Evolutionary conservation across 1,140 invertebrate genomes (phyloP), one percentile per base, ranked within the genome.

Genomic region (Tetramorium simillimum): DNA sequence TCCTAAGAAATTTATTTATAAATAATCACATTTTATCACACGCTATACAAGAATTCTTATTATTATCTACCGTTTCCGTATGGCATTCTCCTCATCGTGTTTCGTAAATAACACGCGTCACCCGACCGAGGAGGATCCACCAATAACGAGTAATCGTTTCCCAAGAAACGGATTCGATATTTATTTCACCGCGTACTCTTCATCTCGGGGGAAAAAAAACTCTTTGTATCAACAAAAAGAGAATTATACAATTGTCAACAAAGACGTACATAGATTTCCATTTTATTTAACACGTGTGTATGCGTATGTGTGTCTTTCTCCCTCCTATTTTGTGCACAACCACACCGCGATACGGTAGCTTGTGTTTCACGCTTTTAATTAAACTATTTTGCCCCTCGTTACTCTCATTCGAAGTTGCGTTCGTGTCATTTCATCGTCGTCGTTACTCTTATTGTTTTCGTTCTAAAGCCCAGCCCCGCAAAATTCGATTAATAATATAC

Each of bases 401-500:
- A 65, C 24, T 49, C 88, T 46, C 53, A 72, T 16, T 56, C 72
- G 53, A 80, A 24, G 65, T 80, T 62, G 37, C 76, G 18, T 77
- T 51, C 40, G 58, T 40, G 60, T 76, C 86, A 85, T 53, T 80
- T 58, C 90, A 58, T 72, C 90, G 62, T 72, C 18, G 18, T 82
- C 43, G 24, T 91, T 63, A 89, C 67, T 53, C 81, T 81, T 78
- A 85, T 63, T 88, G 58, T 86, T 89, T 63, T 63, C 73, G 91
- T 93, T 91, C 92, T 91, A 92, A 94, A 94, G 93, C 93, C 94
- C 93, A 94, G 92, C 93, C 92, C 89, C 91, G 10, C 80, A 86
- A 91, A 91, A 82, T 92, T 88, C 86, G 63, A 85, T 85, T 90
- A 90, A 88, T 88, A 89, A 88, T 87, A 87, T 85, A 90, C 90